phyloP scores from a whole-genome alignment of 2,797 vertebrate genomes.

The Brachyalestes nurse region DNA sequence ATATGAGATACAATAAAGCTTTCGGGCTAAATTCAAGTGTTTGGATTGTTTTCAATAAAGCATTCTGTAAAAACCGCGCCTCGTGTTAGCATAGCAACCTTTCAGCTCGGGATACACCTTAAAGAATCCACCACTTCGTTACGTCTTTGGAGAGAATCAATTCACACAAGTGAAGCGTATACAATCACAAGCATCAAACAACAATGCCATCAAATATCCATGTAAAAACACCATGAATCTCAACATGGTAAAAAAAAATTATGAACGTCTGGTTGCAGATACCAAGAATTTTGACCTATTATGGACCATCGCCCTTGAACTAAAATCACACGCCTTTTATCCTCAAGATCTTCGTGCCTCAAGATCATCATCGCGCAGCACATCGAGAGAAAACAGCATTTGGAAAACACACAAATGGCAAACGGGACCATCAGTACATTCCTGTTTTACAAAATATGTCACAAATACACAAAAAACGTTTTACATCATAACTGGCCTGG shows the following conservation, averaged over 20 bases:
- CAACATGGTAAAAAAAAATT: neutral
- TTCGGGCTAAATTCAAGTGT: conserved; percentile 74
- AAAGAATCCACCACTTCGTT: conserved; percentile 2
- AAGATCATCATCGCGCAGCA: neutral
- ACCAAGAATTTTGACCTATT: conserved; percentile 1
- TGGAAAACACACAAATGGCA: conserved; percentile 44
- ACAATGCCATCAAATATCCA: neutral
- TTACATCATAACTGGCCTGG: neutral
- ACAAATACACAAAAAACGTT: conserved; percentile 14
- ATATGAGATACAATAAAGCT: conserved; percentile 54
- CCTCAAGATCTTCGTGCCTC: neutral
- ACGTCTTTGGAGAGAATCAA: conserved; percentile 9
- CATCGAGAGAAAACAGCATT: conserved; percentile 1
- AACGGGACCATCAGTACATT: conserved; percentile 53
- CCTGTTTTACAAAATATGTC: conserved; percentile 45
- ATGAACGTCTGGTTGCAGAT: neutral
- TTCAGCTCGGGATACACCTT: neutral
- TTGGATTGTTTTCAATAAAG: conserved; percentile 26
- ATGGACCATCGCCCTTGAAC: neutral
- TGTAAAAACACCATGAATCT: conserved; percentile 5
- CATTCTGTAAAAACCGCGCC: neutral
- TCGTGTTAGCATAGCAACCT: neutral
- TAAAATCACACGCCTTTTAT: conserved; percentile 1
- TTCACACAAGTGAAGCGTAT: conserved; percentile 19
- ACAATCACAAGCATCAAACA: neutral